Conservation (phyloP, 2,797 vertebrate genomes). For the Anguilla marmorata region DNA sequence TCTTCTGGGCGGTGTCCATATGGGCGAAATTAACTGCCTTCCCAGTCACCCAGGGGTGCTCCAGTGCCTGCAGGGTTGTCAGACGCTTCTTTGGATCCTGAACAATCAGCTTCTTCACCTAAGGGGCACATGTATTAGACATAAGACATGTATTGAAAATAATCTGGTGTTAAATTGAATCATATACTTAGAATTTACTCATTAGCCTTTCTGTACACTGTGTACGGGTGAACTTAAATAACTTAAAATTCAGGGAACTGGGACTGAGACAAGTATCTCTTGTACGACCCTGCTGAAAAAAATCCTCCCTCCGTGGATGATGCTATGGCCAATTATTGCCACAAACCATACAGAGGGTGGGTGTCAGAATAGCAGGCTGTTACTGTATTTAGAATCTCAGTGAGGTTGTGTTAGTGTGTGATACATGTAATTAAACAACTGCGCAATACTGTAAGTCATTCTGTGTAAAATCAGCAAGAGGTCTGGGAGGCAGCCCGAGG, state of each 20-base stretch:
- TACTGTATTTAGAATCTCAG: background rate
- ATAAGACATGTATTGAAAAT: background rate
- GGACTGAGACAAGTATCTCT: background rate
- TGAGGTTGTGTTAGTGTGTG: background rate
- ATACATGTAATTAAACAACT: background rate
- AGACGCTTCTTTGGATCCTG: conserved; percentile 85
- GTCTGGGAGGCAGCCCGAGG: background rate
- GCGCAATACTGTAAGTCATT: background rate
- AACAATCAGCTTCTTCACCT: conserved; percentile 86
- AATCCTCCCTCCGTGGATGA: background rate
- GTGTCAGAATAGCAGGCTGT: background rate
- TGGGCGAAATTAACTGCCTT: conserved; percentile 85
- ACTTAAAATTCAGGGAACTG: background rate
- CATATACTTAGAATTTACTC: background rate
- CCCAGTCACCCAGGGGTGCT: conserved; percentile 86
- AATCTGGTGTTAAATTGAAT: background rate
- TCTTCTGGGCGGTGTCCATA: conserved; percentile 87
- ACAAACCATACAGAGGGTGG: background rate
- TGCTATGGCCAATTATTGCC: background rate
- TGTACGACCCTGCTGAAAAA: background rate
- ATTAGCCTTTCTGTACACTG: background rate
- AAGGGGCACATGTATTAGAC: conserved; percentile 31
- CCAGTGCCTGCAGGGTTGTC: conserved; percentile 81
- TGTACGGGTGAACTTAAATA: background rate
- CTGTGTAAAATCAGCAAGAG: background rate